Conservation (phyloP, 92 coral and sea anemone genomes). For the Meandrina meandrites region DNA sequence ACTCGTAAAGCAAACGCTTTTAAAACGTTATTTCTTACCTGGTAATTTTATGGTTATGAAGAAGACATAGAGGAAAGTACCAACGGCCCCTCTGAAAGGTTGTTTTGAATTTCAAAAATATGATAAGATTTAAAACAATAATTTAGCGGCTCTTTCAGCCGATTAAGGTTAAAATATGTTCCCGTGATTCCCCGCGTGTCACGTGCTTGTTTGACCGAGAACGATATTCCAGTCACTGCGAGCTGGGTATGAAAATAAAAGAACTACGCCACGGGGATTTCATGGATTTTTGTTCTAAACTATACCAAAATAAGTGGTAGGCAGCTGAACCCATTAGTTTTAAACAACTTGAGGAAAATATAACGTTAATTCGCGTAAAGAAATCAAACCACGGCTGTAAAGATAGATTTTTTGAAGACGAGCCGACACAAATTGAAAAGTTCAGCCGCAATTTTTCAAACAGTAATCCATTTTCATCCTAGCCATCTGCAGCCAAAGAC, state of each 20-base stretch:
- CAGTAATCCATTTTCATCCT: no score
- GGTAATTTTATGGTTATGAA: slow-evolving; percentile 10
- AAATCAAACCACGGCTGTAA: no score
- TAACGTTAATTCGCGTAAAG: no score
- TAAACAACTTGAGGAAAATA: no score
- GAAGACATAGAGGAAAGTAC: slow-evolving; percentile 39
- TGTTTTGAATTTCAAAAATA: slow-evolving; percentile 77
- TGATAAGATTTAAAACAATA: slow-evolving; percentile 71
- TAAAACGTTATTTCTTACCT: slow-evolving; percentile 12
- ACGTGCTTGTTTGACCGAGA: slow-evolving; percentile 13
- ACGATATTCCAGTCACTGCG: not conserved
- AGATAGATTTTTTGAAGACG: no score
- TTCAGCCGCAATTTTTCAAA: no score
- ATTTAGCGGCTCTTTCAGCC: slow-evolving; percentile 7
- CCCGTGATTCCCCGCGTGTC: slow-evolving; percentile 21
- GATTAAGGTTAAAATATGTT: not conserved
- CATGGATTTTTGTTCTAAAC: not conserved
- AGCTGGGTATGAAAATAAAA: not conserved
- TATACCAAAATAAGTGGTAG: no score
- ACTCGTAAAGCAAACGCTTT: not conserved
- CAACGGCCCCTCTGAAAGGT: slow-evolving; percentile 19
- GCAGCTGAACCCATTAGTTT: no score
- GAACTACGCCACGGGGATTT: no score
- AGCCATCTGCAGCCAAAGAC: no score
- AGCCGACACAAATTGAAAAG: no score